Evolutionary conservation across 2,888 invertebrate genomes (phyloP).

Genomic region (Dolichopus griseipennis): DNA sequence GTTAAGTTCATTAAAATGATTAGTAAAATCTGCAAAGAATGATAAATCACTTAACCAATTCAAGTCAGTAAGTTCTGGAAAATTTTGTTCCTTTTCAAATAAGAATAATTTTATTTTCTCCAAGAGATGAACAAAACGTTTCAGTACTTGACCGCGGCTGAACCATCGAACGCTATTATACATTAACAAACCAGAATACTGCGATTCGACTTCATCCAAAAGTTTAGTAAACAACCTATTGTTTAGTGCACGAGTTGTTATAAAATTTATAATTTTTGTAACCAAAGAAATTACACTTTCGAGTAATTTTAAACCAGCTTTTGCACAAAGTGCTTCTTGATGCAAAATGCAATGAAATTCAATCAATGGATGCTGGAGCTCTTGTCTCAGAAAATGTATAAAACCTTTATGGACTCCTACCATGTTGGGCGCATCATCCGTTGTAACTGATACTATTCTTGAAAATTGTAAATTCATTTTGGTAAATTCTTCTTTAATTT

Average conservation of each 20-base stretch:
- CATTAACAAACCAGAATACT: too few relatives aligned
- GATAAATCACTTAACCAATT: background rate
- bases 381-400: too few relatives aligned
- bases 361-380: too few relatives aligned
- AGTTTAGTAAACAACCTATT: background rate
- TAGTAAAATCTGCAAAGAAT: conserved; percentile 13
- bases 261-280: background rate
- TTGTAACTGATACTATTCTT: background rate
- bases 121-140: background rate
- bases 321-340: too few relatives aligned
- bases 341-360: too few relatives aligned
- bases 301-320: too few relatives aligned
- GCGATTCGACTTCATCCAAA: too few relatives aligned
- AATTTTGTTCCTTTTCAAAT: background rate
- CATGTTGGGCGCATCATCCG: background rate
- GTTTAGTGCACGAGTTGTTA: background rate
- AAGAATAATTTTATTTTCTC: background rate
- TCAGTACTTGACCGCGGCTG: background rate
- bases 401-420: too few relatives aligned
- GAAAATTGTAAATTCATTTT: background rate
- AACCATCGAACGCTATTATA: background rate
- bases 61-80: background rate
- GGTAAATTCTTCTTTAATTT: background rate
- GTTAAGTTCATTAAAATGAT: conserved; percentile 15
- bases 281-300: too few relatives aligned